Evolutionary conservation across 2,113 vertebrate species (phyloP), one percentile per base, ranked within the genome.

Genomic region (Lagopus leucura): DNA sequence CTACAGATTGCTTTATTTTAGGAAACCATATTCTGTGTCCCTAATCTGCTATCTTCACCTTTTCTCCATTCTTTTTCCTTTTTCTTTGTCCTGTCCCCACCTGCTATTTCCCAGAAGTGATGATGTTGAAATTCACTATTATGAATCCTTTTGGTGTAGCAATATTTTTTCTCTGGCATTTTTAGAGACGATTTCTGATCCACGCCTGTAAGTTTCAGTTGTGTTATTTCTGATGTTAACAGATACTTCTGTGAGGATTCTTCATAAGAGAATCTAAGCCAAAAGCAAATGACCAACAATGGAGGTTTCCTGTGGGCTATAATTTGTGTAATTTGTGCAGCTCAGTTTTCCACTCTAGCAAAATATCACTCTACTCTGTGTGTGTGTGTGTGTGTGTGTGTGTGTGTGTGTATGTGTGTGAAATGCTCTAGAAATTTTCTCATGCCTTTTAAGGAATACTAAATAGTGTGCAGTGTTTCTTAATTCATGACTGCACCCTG

Each of bases 211-310:
- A 69, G 89, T 87, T 93, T 89, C 64, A 66, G 79, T 89, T 95
- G 86, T 95, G 48, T 73, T 92, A 86, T 95, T 85, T 96, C 88
- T 96, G 87, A 92, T 96, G 93, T 89, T 88, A 96, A 85, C 77
- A 89, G 61, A 45, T 80, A 70, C 90, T 94, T 94, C 80, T 16
- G 28, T 95, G 94, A 93, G 90, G 84, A 92, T 75, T 86, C 55
- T 90, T 97, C 95, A 86, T 92, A 95, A 95, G 96, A 65, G 83
- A 78, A 85, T 87, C 71, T 95, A 87, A 87, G 91, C 87, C 86
- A 92, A 96, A 87, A 87, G 91, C 87, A 88, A 93, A 97, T 93
- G 89, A 92, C 80, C 42, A 94, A 92, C 70, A 64, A 7, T 65
- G 77, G 19, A 72, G 83, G 57, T 94, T 63, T 96, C 57, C 65